A percentile compares a stretch with the other conserved stretches of the same genome.
These are phyloP conservation scores for Noctua comes DNA, from an alignment of 2,888 invertebrate species.

Conservation along the genomic window DNA sequence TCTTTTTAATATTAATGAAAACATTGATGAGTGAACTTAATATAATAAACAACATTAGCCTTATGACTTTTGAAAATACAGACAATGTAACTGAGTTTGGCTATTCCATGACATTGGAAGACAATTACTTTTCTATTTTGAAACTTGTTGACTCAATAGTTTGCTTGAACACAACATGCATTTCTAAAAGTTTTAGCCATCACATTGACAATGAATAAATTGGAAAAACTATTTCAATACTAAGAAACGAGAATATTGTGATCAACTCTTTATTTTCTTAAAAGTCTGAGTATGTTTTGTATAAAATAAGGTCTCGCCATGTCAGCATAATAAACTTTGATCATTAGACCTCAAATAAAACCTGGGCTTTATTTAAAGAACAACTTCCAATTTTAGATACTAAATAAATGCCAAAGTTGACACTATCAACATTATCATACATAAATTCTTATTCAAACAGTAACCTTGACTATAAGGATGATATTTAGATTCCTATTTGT, in stretches of 20 bases:
- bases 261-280: not conserved
- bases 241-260: not conserved
- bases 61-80: not conserved
- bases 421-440: constrained; percentile 31
- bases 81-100: not conserved
- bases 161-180: not conserved
- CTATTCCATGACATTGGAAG: not conserved
- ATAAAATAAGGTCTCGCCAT: not conserved
- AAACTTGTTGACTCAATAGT: not conserved
- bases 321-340: constrained; percentile 3
- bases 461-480: constrained; percentile 45
- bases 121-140: not conserved
- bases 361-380: constrained; percentile 5
- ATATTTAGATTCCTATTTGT: constrained; percentile 39
- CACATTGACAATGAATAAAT: not conserved
- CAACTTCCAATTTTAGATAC: constrained; percentile 19
- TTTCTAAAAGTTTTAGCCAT: not conserved
- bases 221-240: not conserved
- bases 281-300: not conserved
- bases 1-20: constrained; percentile 28
- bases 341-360: not conserved
- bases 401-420: constrained; percentile 57
- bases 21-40: constrained; percentile 10
- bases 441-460: constrained; percentile 43
- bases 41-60: constrained; percentile 8